Conservation (phyloP, 2,113 vertebrate genomes). For the Rhipidura dahli region DNA sequence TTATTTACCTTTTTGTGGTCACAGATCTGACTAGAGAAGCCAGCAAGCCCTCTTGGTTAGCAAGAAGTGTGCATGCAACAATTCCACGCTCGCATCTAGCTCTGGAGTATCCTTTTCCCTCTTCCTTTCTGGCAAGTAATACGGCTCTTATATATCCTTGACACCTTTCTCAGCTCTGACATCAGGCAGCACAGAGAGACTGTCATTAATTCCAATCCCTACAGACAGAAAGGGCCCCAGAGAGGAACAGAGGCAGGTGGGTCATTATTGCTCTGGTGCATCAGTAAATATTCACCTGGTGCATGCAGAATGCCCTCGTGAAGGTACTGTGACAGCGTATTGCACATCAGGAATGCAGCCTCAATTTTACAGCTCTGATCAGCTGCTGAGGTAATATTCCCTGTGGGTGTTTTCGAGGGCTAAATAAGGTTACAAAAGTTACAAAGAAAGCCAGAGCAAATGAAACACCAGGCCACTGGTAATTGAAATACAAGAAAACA, state of each 20-base stretch:
- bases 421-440: conserved; percentile 46
- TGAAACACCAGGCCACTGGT: neutral
- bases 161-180: conserved; percentile 64
- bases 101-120: conserved; percentile 7
- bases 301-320: neutral
- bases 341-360: neutral
- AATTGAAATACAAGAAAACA: neutral
- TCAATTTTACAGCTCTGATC: neutral
- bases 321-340: neutral
- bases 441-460: neutral
- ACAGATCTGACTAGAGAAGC: neutral
- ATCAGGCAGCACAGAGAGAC: conserved; percentile 56
- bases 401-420: conserved; percentile 38
- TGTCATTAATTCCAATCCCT: conserved; percentile 37
- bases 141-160: conserved; percentile 65
- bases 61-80: neutral
- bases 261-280: neutral
- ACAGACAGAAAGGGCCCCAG: conserved; percentile 18
- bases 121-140: neutral
- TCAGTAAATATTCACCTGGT: conserved; percentile 33
- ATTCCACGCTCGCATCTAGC: neutral
- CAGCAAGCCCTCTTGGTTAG: neutral
- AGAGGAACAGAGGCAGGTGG: conserved; percentile 35
- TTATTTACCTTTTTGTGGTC: conserved; percentile 65
- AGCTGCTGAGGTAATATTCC: conserved; percentile 41